A percentile compares a stretch with the other conserved stretches of the same genome.
Evolutionary conservation across 2,797 vertebrate species (phyloP).

Genomic region (Capromys pilorides): DNA sequence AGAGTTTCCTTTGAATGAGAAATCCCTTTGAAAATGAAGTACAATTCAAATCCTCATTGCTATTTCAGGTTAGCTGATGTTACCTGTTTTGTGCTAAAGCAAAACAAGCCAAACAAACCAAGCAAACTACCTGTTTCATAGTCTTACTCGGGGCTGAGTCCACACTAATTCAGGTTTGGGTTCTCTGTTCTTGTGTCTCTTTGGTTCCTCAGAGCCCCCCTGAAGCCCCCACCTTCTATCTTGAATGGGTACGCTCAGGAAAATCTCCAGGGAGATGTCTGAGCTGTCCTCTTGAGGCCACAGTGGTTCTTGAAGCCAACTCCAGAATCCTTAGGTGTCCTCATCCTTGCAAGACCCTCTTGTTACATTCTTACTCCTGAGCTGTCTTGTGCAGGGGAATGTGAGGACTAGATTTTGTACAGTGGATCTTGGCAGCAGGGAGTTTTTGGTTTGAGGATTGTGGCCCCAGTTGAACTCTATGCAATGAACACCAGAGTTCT

Average conservation of each 20-base stretch:
- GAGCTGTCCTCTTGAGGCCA: not conserved
- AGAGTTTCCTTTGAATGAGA: conserved; percentile 34
- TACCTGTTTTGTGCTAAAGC: not conserved
- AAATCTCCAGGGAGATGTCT: conserved; percentile 30
- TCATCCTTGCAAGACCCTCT: not conserved
- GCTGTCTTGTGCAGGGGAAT: not conserved
- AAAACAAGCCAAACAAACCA: not conserved
- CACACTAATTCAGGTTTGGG: conserved; percentile 2
- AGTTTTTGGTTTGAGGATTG: not conserved
- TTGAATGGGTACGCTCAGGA: not conserved
- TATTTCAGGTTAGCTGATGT: conserved; percentile 27
- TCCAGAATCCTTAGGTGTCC: not conserved
- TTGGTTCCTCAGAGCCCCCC: conserved; percentile 30
- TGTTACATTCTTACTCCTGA: not conserved
- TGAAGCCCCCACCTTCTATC: not conserved
- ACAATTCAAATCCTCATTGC: not conserved
- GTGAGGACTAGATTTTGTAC: not conserved
- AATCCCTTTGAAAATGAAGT: conserved; percentile 50
- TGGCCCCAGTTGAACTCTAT: not conserved
- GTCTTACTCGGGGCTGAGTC: not conserved
- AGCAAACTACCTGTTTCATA: not conserved
- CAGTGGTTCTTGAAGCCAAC: not conserved
- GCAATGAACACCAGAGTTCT: not conserved
- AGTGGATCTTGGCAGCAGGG: not conserved
- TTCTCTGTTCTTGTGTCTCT: not conserved